A percentile compares a stretch with the other conserved stretches of the same genome.
phyloP scores from a whole-genome alignment of 2,113 vertebrate species.

The Arenaria interpres region DNA sequence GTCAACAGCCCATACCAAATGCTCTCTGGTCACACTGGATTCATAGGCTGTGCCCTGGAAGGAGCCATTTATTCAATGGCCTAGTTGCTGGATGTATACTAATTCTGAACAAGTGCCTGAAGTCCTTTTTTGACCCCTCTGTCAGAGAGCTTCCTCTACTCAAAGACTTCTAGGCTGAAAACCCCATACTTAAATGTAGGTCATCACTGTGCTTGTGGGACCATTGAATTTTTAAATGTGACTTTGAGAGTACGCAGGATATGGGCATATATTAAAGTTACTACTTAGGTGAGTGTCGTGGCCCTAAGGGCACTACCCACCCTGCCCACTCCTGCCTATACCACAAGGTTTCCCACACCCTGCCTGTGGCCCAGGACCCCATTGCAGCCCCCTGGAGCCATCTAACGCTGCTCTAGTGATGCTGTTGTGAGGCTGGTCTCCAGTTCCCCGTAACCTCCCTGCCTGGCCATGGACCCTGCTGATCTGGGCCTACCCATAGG shows the following conservation, averaged over 20 bases:
- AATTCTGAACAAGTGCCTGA: not conserved
- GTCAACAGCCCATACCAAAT: not conserved
- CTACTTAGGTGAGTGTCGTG: not conserved
- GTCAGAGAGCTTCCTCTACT: not conserved
- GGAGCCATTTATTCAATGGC: not conserved
- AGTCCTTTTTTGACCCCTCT: not conserved
- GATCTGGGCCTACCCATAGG: accelerated
- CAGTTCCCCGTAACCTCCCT: not conserved
- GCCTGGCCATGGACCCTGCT: accelerated
- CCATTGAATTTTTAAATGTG: not conserved
- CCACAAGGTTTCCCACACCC: not conserved
- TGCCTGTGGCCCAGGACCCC: not conserved
- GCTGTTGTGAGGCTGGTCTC: not conserved
- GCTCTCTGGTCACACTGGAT: not conserved
- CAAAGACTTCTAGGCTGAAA: not conserved
- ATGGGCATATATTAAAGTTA: not conserved
- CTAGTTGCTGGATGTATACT: not conserved
- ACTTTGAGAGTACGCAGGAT: not conserved
- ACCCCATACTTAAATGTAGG: not conserved
- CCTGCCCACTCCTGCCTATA: not conserved
- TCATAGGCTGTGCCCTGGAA: not conserved
- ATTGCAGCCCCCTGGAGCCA: not conserved
- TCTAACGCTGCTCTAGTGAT: too few relatives aligned
- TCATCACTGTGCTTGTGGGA: not conserved
- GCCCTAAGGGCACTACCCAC: not conserved